Base-by-base conservation (phyloP, 2,797 vertebrate species). In the Diplodus sargus region DNA sequence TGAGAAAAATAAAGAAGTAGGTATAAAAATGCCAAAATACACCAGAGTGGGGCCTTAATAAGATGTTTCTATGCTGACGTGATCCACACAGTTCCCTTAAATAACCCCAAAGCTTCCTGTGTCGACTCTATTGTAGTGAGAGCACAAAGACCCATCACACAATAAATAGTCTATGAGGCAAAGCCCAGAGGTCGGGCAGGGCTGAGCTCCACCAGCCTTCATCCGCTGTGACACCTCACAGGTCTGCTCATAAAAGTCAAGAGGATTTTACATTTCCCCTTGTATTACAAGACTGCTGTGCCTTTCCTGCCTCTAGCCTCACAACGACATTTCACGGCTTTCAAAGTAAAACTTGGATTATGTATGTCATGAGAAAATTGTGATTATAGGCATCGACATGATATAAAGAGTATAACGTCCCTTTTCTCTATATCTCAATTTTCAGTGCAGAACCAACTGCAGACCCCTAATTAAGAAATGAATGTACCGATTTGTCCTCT, bases 151-250 rank as follows among this genome's bases (percentile, higher is more conserved):
- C 51, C 23, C 47, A 58, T 34, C 65, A 56, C 25, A 59, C 39
- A 30, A 71, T 61, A 30, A 11, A 45, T 4, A 25, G 12, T 61
- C 11, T 52, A 16, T 56, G 43, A 75, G 49, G 17, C 39, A 51
- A 51, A 69, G 34, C 67, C 49, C 23, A 63, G 67, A 85, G 77
- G 68, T 82, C 81, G 86, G 75, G 12, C 52, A 79, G 75, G 65
- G 49, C 56, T 77, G 66, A 76, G 62, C 68, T 65, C 74, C 62
- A 57, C 51, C 56, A 80, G 74, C 58, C 60, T 74, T 68, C 54
- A 63, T 65, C 73, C 39, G 25, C 61, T 0, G 58, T 65, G 77
- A 71, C 65, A 71, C 74, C 60, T 84, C 45, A 71, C 56, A 69
- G 43, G 68, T 76, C 83, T 61, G 59, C 68, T 78, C 64, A 70